Base-by-base conservation (phyloP, 2,113 vertebrate genomes). In the Eclectus roratus region DNA sequence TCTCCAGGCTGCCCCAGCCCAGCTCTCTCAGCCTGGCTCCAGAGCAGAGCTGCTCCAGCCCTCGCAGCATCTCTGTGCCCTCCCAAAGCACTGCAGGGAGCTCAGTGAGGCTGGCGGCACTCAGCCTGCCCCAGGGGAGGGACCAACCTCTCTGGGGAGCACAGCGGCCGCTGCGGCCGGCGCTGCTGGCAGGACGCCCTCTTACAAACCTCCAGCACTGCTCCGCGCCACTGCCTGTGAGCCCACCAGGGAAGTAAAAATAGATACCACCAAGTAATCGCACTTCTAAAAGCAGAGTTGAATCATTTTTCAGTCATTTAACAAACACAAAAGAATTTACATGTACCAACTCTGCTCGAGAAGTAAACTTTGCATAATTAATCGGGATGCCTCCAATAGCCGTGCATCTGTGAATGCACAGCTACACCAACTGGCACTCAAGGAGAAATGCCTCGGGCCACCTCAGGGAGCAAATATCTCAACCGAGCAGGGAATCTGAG, bases 381-480 rank as follows among this genome's bases (percentile, higher is more conserved):
- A 85, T 46, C 4, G 1, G 33, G 65, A 74, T n/a, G 28, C n/a
- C 80, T 49, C 35, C 7, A 18, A 12, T 1, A 4, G 61, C 8
- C 19, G 11, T 15, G 43, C 60, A 74, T 89, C 88, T 47, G 91
- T 69, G 58, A n/a, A 50, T 0, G 47, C 91, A 96, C 95, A 96
- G 96, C 94, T 96, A 95, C 93, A 37, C 95, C 93, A 44, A 65
- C 91, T 46, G 95, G 95, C 74, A 83, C 53, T 18, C 19, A 0
- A 11, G 63, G 63, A 89, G 50, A 90, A 88, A n/a, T 14, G 68
- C 74, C 90, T 68, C 13, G 0, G 52, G 70, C 35, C 79, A 72
- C 85, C 85, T 33, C 15, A 0, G 37, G 24, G 37, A 55, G 77
- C 85, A 55, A 71, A 49, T 4, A 35, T 6, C 91, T 55, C 52